phyloP scores from a whole-genome alignment of 2,797 vertebrate genomes.

The Acanthiza pusilla region DNA sequence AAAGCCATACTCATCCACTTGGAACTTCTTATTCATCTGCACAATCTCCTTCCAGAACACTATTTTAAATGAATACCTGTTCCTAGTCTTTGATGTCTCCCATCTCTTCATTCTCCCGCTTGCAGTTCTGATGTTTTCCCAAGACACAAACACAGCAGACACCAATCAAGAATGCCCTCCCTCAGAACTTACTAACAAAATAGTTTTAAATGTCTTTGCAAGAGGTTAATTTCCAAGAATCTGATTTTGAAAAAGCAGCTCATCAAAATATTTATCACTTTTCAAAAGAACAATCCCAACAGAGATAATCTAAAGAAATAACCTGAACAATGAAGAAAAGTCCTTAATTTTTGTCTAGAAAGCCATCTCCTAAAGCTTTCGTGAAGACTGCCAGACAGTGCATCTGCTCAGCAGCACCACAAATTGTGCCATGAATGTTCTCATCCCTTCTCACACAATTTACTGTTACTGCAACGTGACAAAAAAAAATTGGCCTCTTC shows the following conservation, averaged over 20 bases:
- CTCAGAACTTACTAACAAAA: background rate
- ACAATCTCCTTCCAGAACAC: background rate
- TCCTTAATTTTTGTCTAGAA: background rate
- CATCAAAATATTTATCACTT: background rate
- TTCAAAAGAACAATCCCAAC: background rate
- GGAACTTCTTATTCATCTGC: background rate
- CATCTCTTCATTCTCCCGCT: background rate
- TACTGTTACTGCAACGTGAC: background rate
- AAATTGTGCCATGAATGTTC: background rate
- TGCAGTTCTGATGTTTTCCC: background rate
- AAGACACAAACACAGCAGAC: background rate
- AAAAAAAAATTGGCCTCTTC: background rate
- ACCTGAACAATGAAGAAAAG: background rate
- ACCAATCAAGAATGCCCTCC: background rate
- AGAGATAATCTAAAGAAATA: background rate
- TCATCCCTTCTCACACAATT: background rate
- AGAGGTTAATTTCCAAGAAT: background rate
- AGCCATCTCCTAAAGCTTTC: background rate
- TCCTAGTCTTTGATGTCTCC: background rate
- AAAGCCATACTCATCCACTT: background rate
- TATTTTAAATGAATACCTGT: background rate
- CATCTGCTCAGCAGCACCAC: background rate
- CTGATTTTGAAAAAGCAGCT: background rate
- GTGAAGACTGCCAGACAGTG: background rate
- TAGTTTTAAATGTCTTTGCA: background rate